Base-by-base conservation (phyloP, 2,113 vertebrate genomes). In the Pollachius pollachius region DNA sequence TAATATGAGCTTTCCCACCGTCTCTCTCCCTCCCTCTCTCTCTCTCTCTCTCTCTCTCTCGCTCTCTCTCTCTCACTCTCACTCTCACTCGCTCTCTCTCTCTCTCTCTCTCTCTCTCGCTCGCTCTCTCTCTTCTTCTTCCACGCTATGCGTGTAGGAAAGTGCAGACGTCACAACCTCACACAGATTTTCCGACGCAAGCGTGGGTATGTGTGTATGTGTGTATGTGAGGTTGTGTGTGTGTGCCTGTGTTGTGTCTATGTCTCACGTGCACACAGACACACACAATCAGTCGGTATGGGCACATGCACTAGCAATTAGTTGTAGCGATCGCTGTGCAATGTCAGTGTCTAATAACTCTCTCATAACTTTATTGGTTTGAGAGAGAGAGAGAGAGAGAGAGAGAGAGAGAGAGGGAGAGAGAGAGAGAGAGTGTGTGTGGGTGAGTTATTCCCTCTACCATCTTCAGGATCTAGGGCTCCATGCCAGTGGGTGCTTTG, bases 401-500 rank as follows among this genome's bases (percentile, higher is more conserved):
- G 63, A 48, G 56, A 62, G 64, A 21, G 64, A 19, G 64, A 16
- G 58, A 41, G 60, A 27, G 59, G 15, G 61, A 34, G 21, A 56
- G 65, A 30, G 52, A 41, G 63, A 60, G 63, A 34, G 62, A 25
- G 70, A 23, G 63, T 41, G 56, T 60, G 63, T 65, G 62, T 71
- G 64, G 41, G 64, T 66, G 63, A 18, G 63, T 18, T 69, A 67
- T 69, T 66, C 76, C 17, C 52, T 80, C 52, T 66, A 71, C 82
- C 79, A 86, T 90, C 84, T 80, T 72, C 48, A 77, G 73, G 74
- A 81, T 89, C 88, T 85, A 73, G 90, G 85, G 74, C 84, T 89
- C 87, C 74, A 80, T 92, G 88, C 89, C 92, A 92, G 83, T 75
- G 84, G 65, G 88, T 85, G 79, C 82, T 77, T 73, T 91, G 83